A percentile compares a stretch with the other conserved stretches of the same genome.
Evolutionary conservation across 2,113 vertebrate species (phyloP).

Genomic region (Phalacrocorax pelagicus): DNA sequence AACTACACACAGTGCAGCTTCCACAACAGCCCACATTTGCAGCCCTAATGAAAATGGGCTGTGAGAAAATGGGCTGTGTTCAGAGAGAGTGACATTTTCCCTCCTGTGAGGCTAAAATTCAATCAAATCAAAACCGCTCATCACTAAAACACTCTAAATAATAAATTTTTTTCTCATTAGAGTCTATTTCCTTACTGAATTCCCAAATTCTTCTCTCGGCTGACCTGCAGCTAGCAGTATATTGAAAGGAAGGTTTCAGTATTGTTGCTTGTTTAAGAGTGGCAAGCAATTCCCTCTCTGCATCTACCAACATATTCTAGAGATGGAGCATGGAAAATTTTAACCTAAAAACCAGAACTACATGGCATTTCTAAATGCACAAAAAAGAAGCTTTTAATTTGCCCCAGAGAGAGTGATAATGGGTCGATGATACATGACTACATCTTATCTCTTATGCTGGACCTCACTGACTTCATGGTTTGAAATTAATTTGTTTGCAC

Average conservation of each 20-base stretch:
- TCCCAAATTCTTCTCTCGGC: neutral
- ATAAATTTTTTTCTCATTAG: neutral
- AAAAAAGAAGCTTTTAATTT: neutral
- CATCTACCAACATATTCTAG: neutral
- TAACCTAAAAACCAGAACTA: neutral
- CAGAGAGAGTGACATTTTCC: neutral
- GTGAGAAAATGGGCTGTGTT: neutral
- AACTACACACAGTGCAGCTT: neutral
- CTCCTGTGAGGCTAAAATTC: neutral
- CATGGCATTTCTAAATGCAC: neutral
- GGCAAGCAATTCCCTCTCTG: neutral
- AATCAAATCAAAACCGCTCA: neutral
- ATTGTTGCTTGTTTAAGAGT: neutral
- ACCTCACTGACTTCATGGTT: neutral
- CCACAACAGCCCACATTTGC: neutral
- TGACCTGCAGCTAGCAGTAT: neutral
- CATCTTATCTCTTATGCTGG: neutral
- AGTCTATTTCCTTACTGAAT: neutral
- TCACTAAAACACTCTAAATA: neutral
- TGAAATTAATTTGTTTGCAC: neutral
- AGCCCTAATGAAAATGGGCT: neutral
- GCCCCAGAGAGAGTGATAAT: neutral
- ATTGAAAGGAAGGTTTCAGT: neutral
- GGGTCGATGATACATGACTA: rapidly evolving
- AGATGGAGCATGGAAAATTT: neutral